phyloP scores from a whole-genome alignment of 1,140 invertebrate species.

The Drosophila ohnishii region DNA sequence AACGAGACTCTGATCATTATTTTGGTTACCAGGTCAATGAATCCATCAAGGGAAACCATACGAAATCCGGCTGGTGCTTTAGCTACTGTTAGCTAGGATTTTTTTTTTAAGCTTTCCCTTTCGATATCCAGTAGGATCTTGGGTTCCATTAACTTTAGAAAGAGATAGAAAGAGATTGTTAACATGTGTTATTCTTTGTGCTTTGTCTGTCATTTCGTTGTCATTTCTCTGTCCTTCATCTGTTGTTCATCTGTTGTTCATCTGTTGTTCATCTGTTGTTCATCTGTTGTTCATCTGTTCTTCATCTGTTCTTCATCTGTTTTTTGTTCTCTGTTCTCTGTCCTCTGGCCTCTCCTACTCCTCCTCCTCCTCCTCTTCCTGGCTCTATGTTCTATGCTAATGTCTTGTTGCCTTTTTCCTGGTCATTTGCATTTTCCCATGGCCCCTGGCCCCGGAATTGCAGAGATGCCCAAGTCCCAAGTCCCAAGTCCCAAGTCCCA shows the following conservation, averaged over 20 bases:
- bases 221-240: too few species aligned
- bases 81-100: neutral
- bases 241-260: too few species aligned
- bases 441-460: constrained; percentile 20
- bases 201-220: too few species aligned
- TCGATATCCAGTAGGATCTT: constrained; percentile 2
- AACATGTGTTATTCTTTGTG: neutral
- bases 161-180: constrained; percentile 11
- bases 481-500: neutral
- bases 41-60: constrained; percentile 11
- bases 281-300: too few species aligned
- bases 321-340: neutral
- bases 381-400: constrained; percentile 32
- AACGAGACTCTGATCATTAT: constrained; percentile 4
- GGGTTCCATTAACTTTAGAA: neutral
- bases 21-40: constrained; percentile 54
- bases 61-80: too few species aligned
- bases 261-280: too few species aligned
- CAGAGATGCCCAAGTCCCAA: neutral
- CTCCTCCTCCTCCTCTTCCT: too few species aligned
- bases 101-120: constrained; percentile 21
- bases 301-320: neutral
- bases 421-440: constrained; percentile 63
- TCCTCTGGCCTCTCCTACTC: neutral
- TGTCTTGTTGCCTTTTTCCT: constrained; percentile 7